Evolutionary conservation across 2,888 invertebrate species (phyloP), one percentile per base, ranked within the genome.

Genomic region (Pterostichus niger): DNA sequence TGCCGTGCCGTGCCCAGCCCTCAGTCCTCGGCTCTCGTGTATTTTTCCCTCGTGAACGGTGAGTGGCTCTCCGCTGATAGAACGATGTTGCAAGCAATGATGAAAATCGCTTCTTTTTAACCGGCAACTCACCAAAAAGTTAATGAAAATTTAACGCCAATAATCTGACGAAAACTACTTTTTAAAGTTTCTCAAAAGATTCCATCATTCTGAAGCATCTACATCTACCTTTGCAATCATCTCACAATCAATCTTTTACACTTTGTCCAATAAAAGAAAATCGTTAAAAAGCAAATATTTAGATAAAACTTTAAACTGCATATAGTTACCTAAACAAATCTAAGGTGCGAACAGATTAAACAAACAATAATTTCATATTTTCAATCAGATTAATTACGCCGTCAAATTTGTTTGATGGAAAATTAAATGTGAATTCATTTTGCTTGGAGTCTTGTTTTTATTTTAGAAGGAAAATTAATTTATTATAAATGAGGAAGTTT

Each of bases 81-180:
- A 78, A 78, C 56, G 15, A 44, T 75, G 46, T 75, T 49, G 75
- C 17, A 49, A 17, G 75, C 17, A 49, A 17, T 56, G 9, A 56
- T 46, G 44, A 73, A 56, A 54, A n/a, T 15, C 6, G 33, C 33
- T 76, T 56, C 40, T 56, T 44, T 77, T 64, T 64, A 64, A 13
- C n/a, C 13, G n/a, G n/a, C n/a, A 52, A 13, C n/a, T 6, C 56
- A 17, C 40, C 40, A 54, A 73, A 81, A 73, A 73, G 73, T 81
- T 81, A 54, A 81, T 81, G 81, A 81, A 81, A 68, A 81, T 71
- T 81, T 81, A 56, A 71, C 54, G 81, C 52, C 81, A 71, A 81
- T 81, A 81, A 78, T 56, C 71, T 17, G 7, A 33, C 40, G 49
- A 46, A 35, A 80, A 80, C 64, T 68, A 68, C 49, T n/a, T 80